Evolutionary conservation across 1,140 invertebrate species (phyloP), one percentile per base, ranked within the genome.

Genomic region (Euglossa dilemma): DNA sequence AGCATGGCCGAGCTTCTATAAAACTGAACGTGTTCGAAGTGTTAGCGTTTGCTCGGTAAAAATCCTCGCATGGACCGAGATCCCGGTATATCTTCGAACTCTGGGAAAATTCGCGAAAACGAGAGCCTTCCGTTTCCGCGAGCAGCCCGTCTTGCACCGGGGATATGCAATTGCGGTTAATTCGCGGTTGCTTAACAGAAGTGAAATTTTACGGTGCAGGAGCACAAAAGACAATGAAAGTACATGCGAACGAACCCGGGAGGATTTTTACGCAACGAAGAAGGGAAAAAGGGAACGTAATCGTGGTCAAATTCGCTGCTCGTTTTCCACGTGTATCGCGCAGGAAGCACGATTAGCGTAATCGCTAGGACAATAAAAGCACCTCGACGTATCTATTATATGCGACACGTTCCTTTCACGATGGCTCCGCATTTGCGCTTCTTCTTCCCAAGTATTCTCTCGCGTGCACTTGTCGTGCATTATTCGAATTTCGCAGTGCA

Each of bases 181-280:
- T 50, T 61, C 45, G 25, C 45, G 9, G 56, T 71, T 79, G 56
- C 47, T 43, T 16, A 28, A 52, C 1, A 52, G 7, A 70, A 63
- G 77, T 79, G 77, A 79, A 71, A 71, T 79, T 79, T 71, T 23
- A 79, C 67, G 52, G 56, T 36, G 77, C 36, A 36, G 23, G 54
- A 70, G 16, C 54, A 45, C 4, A 18, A 25, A 61, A 71, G 18
- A 70, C 56, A 79, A 79, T 59, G 16, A 36, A 57, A 47, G 18
- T 25, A 7, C 64, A 56, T 78, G 52, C n/a, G 77, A 79, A 20
- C n/a, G 77, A 79, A 20, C 43, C 16, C 4, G 45, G 3, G 20
- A 43, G 20, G 45, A 70, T 70, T 36, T 23, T 28, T 12, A 18
- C 5, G 45, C 45, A 50, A 36, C 45, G 18, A 52, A 28, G 7